These are phyloP conservation scores for Halisarca cf. caerulea DNA, from an alignment of 37 sponge, comb jelly and placozoan genomes.

Conservation along the genomic window DNA sequence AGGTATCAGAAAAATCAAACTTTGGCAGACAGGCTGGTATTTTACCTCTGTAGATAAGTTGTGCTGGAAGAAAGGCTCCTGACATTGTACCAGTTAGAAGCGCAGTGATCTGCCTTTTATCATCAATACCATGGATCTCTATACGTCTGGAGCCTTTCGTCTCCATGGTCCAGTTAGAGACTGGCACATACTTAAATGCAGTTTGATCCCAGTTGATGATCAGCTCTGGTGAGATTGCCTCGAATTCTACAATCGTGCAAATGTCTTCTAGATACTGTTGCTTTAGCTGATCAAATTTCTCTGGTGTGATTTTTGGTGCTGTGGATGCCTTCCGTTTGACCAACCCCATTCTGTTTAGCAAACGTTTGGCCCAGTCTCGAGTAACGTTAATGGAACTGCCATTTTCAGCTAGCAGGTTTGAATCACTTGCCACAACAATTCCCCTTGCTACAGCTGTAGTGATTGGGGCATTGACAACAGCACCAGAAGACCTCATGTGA, in stretches of 20 bases:
- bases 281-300: slow-evolving; percentile 41
- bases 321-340: slow-evolving; percentile 50
- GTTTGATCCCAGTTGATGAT: slow-evolving; percentile 73
- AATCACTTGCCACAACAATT: background rate
- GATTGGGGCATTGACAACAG: slow-evolving; percentile 5
- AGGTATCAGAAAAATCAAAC: slow-evolving; percentile 47
- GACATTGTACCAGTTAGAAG: slow-evolving; percentile 41
- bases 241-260: slow-evolving; percentile 44
- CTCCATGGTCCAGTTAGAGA: slow-evolving; percentile 58
- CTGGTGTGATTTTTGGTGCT: slow-evolving; percentile 44
- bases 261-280: slow-evolving; percentile 52
- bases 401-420: slow-evolving; percentile 22
- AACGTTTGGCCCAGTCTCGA: slow-evolving; percentile 50
- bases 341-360: slow-evolving; percentile 64
- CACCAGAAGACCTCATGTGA: background rate
- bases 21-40: slow-evolving; percentile 35
- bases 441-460: slow-evolving; percentile 27
- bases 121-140: slow-evolving; percentile 53
- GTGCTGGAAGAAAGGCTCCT: slow-evolving; percentile 60
- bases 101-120: slow-evolving; percentile 69
- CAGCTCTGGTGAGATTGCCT: slow-evolving; percentile 58
- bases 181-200: slow-evolving; percentile 59
- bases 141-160: slow-evolving; percentile 46
- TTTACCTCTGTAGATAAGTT: slow-evolving; percentile 56
- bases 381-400: slow-evolving; percentile 23